Evolutionary conservation across 2,888 invertebrate species (phyloP).

Genomic region (Sacculina carcini): DNA sequence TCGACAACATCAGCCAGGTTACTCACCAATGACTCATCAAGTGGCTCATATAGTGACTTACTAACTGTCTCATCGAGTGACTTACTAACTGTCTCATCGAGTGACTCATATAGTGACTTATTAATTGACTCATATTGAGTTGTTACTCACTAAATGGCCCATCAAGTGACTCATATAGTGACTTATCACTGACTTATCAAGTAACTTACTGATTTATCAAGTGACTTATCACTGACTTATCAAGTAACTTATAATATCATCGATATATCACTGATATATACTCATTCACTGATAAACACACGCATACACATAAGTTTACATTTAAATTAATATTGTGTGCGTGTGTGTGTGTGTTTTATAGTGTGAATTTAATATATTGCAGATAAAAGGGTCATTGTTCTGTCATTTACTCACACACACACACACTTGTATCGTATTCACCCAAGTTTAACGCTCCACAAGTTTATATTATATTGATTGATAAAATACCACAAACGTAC

Average conservation of each 20-base stretch:
- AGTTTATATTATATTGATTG: too few species aligned
- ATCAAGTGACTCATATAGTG: not conserved
- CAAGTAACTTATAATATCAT: not conserved
- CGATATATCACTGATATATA: not conserved
- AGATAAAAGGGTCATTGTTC: too few species aligned
- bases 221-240: not conserved
- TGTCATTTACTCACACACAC: too few species aligned
- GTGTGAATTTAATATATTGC: too few species aligned
- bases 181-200: not conserved
- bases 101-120: not conserved
- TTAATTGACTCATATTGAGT: not conserved
- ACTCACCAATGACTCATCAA: not conserved
- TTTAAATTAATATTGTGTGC: too few species aligned
- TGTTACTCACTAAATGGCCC: too few species aligned
- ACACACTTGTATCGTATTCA: too few species aligned
- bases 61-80: not conserved
- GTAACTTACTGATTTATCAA: not conserved
- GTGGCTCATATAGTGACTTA: not conserved
- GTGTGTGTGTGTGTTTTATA: too few species aligned
- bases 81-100: not conserved
- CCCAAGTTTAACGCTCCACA: too few species aligned
- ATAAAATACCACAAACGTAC: too few species aligned
- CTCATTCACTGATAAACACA: conserved; percentile 1
- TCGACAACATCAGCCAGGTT: not conserved
- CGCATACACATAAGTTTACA: conserved; percentile 3